Conservation (phyloP, 37 sponge, comb jelly and placozoan species). For the Hormiphora californensis region DNA sequence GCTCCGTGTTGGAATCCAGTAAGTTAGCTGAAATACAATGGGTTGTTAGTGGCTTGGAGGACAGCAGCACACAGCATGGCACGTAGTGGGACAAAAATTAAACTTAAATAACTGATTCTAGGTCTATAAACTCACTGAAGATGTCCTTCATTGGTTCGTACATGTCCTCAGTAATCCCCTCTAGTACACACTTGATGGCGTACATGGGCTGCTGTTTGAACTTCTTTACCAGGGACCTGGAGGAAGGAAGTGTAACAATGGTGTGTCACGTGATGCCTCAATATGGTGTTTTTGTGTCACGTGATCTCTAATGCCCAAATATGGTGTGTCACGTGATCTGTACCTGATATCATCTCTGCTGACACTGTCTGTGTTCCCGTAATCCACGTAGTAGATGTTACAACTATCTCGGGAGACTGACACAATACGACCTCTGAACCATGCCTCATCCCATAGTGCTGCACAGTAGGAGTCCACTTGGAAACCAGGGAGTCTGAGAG, state of each 20-base stretch:
- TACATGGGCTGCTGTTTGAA: constrained; percentile 30
- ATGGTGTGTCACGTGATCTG: too few relatives aligned
- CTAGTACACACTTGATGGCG: background rate
- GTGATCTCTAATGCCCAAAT: too few relatives aligned
- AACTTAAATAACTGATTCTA: too few relatives aligned
- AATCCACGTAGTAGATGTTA: background rate
- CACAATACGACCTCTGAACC: background rate
- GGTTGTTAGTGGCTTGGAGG: too few relatives aligned
- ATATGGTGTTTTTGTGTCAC: too few relatives aligned
- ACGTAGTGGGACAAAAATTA: too few relatives aligned
- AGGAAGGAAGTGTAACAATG: too few relatives aligned
- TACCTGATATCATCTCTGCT: too few relatives aligned
- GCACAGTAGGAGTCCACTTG: background rate
- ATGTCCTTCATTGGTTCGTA: background rate
- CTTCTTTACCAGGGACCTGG: background rate
- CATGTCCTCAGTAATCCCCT: background rate
- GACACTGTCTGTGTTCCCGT: constrained; percentile 16
- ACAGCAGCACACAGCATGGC: too few relatives aligned
- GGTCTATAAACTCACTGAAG: constrained; percentile 23
- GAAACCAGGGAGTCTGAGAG: background rate
- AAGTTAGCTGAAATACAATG: too few relatives aligned
- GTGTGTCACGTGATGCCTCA: too few relatives aligned
- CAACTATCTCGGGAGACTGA: background rate
- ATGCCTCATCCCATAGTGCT: background rate
- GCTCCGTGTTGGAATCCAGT: too few relatives aligned